These are phyloP conservation scores for Sula dactylatra DNA, from an alignment of 2,113 vertebrate genomes.

Conservation along the genomic window DNA sequence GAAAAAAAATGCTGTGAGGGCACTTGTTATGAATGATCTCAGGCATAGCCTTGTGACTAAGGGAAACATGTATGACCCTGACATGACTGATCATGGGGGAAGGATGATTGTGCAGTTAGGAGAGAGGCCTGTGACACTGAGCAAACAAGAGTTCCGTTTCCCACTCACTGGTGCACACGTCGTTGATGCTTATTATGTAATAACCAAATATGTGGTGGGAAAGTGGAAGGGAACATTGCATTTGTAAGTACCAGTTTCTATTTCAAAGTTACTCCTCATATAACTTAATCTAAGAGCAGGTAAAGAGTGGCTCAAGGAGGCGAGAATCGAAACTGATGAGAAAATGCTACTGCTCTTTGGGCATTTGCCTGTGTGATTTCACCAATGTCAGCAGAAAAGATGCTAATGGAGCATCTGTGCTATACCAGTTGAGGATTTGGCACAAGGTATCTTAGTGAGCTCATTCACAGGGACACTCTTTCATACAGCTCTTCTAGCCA, in stretches of 20 bases:
- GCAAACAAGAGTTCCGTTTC: not conserved
- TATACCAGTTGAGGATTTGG: not conserved
- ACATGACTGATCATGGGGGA: not conserved
- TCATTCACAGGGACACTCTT: not conserved
- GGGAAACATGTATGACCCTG: not conserved
- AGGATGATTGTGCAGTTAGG: not conserved
- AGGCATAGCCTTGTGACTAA: not conserved
- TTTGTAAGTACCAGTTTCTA: not conserved
- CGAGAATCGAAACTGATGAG: not conserved
- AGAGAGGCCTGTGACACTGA: not conserved
- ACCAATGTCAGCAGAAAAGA: not conserved
- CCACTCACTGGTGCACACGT: accelerated
- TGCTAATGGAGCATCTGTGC: not conserved
- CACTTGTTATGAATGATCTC: not conserved
- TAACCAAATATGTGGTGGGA: not conserved
- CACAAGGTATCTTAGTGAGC: not conserved
- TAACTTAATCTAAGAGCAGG: not conserved
- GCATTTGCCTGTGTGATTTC: accelerated
- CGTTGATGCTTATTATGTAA: not conserved
- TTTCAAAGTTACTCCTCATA: not conserved
- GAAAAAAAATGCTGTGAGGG: not conserved
- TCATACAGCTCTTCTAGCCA: not conserved
- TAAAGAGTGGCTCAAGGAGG: not conserved
- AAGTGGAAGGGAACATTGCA: not conserved
- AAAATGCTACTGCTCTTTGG: not conserved